Evolutionary conservation across 2,113 vertebrate species (phyloP), one percentile per base, ranked within the genome.

Genomic region (Eurypyga helias): DNA sequence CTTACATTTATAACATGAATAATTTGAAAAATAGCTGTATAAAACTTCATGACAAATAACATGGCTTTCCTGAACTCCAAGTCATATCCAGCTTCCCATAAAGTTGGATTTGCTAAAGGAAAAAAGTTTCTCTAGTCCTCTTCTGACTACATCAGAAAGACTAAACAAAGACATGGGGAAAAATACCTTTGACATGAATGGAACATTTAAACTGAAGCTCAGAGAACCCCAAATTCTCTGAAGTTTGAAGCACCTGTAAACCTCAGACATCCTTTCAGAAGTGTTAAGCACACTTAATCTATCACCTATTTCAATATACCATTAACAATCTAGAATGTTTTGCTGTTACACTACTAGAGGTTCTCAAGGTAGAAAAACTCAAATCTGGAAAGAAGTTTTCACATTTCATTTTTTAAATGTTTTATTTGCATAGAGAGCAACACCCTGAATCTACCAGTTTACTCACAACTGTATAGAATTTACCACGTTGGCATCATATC

Each of bases 401-500:
- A 46, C 45, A 51, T 73, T 33, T n/a, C 13, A 34, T 82, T 66
- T 89, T 89, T 83, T 62, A 24, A 49, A 52, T 70, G 88, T 83
- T 94, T 84, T 55, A 93, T 85, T 87, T 98, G 97, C 95, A 97
- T 95, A 97, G 95, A 82, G 73, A 96, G 70, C 65, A 23, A 96
- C 41, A 73, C 52, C 52, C 71, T 46, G 9, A 87, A 72, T 54
- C 83, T 72, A 82, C 10, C 26, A 78, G 25, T 76, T 82, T 48
- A 62, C 6, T 45, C 31, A 54, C 19, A 65, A 61, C 62, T 2
- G 18, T 6, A 51, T 26, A 75, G 31, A 29, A 26, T 93, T 97
- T 70, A 98, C 98, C 98, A 98, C 0, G 97, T 98, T 13, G 98
- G 98, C 98, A 98, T 98, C 97, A 98, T 98, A 55, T 98, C 98